These are phyloP conservation scores for Semibalanus balanoides DNA, from an alignment of 1,140 invertebrate genomes.

Conservation along the genomic window DNA sequence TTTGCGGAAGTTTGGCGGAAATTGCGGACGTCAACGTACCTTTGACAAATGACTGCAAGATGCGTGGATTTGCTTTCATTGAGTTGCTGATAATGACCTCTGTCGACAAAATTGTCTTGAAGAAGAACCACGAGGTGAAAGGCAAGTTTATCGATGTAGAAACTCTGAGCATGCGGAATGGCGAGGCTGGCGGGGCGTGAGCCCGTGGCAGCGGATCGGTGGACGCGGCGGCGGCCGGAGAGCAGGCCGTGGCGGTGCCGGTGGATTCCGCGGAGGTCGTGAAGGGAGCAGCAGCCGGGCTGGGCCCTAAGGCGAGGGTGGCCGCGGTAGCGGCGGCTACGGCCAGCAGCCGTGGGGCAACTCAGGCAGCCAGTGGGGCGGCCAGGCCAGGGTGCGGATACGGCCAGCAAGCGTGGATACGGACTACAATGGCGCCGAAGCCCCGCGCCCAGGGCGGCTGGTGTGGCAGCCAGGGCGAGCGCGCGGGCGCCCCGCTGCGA, in stretches of 20 bases:
- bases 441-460: background rate
- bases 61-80: slow-evolving; percentile 84
- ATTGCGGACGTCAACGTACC: slow-evolving; percentile 74
- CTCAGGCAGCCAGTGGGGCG: background rate
- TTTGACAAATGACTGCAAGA: slow-evolving; percentile 82
- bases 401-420: background rate
- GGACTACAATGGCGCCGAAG: background rate
- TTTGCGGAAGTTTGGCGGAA: slow-evolving; percentile 50
- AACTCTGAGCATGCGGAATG: slow-evolving; percentile 51
- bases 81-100: slow-evolving; percentile 96
- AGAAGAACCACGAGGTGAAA: slow-evolving; percentile 40
- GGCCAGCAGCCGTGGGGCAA: background rate
- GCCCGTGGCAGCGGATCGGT: background rate
- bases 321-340: background rate
- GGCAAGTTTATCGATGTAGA: slow-evolving; percentile 65
- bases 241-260: too few species aligned
- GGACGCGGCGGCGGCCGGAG: too few species aligned
- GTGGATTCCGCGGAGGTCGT: background rate
- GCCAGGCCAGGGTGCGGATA: background rate
- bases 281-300: background rate
- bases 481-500: too few species aligned
- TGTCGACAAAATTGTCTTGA: slow-evolving; percentile 76
- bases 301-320: background rate
- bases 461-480: background rate
- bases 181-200: background rate